Percentiles rank a stretch among this genome's conserved stretches.
phyloP scores from a whole-genome alignment of 2,797 vertebrate species.

The Pantherophis vulpinus region DNA sequence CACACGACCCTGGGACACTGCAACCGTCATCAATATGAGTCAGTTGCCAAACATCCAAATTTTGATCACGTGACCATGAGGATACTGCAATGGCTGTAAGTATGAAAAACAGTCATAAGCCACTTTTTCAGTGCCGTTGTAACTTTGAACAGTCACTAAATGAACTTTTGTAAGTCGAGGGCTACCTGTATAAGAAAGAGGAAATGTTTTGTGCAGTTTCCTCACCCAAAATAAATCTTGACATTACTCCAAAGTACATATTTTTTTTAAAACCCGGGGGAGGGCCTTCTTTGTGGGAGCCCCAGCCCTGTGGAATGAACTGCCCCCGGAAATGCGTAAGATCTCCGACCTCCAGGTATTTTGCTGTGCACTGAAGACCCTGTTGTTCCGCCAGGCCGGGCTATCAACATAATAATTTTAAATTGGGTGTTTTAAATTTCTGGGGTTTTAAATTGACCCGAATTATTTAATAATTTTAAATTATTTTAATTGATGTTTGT shows the following conservation, averaged over 20 bases:
- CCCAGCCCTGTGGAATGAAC: no score
- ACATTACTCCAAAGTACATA: background rate
- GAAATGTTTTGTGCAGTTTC: background rate
- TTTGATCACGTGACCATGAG: background rate
- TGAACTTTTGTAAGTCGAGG: background rate
- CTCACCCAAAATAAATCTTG: constrained; percentile 5
- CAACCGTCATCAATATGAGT: background rate
- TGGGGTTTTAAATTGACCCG: no score
- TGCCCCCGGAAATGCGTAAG: no score
- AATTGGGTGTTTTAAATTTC: no score
- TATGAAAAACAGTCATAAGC: background rate
- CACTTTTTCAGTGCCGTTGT: background rate
- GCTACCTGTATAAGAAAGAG: background rate
- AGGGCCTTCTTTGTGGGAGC: no score
- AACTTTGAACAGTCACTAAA: background rate
- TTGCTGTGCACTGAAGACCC: no score
- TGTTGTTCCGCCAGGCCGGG: no score
- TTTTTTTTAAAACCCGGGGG: background rate
- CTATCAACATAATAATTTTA: no score
- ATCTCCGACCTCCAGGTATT: no score
- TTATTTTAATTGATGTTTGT: no score
- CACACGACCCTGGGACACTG: background rate
- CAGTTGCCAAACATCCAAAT: background rate
- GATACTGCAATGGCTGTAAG: background rate
- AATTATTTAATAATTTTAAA: no score